phyloP scores from a whole-genome alignment of 2,797 vertebrate species.

The Catostomus latipinnis region DNA sequence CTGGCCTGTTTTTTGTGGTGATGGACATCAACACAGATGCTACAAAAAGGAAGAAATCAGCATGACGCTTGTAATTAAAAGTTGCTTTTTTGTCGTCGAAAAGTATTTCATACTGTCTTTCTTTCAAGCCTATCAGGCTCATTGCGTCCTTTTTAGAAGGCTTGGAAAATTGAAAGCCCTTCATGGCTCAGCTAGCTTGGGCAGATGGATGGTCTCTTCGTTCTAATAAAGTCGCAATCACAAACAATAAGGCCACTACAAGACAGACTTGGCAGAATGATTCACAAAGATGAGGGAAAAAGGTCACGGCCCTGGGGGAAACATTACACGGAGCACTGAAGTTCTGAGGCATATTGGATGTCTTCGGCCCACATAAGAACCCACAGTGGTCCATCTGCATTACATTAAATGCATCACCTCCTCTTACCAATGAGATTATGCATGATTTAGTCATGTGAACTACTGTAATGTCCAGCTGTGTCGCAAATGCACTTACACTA shows the following conservation, averaged over 20 bases:
- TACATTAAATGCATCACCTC: neutral
- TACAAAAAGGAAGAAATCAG: conserved; percentile 14
- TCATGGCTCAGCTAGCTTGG: conserved; percentile 35
- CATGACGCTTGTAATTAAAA: conserved; percentile 42
- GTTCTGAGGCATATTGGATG: conserved; percentile 15
- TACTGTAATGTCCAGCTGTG: no score
- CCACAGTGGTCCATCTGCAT: neutral
- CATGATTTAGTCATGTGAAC: neutral
- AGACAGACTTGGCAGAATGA: conserved; percentile 27
- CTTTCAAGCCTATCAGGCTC: neutral
- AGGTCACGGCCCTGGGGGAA: neutral
- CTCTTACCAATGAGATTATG: neutral
- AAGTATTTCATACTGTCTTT: conserved; percentile 12
- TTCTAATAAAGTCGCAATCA: conserved; percentile 49
- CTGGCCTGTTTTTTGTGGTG: conserved; percentile 10
- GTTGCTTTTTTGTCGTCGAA: neutral
- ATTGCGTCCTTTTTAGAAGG: conserved; percentile 30
- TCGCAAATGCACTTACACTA: no score
- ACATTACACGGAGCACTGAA: neutral
- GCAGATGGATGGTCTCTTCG: conserved; percentile 47
- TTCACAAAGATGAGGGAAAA: conserved; percentile 32
- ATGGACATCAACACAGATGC: conserved; percentile 34
- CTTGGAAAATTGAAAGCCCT: neutral
- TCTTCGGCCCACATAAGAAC: no score
- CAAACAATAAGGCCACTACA: conserved; percentile 29